Evolutionary conservation across 1,140 invertebrate species (phyloP).

Genomic region (Leguminivora glycinivorella): DNA sequence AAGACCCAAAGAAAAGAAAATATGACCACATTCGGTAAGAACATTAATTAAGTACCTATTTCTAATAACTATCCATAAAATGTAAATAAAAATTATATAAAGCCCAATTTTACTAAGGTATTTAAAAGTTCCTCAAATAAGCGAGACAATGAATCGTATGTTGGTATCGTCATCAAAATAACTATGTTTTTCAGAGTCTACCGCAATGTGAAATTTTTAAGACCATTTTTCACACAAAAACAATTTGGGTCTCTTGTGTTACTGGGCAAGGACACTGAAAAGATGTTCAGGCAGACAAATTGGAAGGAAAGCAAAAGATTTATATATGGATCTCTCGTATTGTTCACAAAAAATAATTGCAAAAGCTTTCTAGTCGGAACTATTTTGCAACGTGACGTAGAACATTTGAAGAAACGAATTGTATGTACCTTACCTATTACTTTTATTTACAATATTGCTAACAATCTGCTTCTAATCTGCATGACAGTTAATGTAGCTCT

Average conservation of each 20-base stretch:
- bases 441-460: no score
- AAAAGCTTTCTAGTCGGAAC: slow-evolving; percentile 83
- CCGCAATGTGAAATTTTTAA: slow-evolving; percentile 52
- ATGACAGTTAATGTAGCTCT: no score
- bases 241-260: slow-evolving; percentile 52
- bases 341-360: slow-evolving; percentile 85
- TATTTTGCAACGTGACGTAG: slow-evolving; percentile 80
- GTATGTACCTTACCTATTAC: no score
- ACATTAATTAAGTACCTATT: no score
- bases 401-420: slow-evolving; percentile 68
- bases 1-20: slow-evolving; percentile 44
- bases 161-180: no score
- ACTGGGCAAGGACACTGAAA: slow-evolving; percentile 50
- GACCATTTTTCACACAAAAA: slow-evolving; percentile 47
- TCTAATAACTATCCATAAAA: no score
- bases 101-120: not conserved
- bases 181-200: slow-evolving; percentile 43
- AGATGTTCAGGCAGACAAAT: slow-evolving; percentile 50
- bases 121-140: no score
- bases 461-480: no score
- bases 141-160: no score
- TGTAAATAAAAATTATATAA: not conserved
- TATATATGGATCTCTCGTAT: slow-evolving; percentile 86
- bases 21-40: slow-evolving; percentile 52
- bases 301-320: slow-evolving; percentile 79